These are phyloP conservation scores for Nautilus pompilius DNA, from an alignment of 1,140 invertebrate species.

Conservation along the genomic window DNA sequence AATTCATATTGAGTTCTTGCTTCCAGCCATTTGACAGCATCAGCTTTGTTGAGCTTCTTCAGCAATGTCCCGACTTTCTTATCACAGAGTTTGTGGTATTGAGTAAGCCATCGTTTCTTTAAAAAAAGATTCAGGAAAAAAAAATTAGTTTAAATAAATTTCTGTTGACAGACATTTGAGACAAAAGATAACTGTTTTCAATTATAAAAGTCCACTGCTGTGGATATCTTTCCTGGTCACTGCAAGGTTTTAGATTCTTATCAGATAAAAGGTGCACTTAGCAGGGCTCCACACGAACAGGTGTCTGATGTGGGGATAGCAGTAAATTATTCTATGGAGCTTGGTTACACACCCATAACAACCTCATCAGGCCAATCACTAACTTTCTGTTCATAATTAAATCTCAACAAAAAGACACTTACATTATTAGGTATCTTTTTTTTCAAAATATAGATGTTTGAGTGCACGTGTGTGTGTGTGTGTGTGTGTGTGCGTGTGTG, in stretches of 20 bases:
- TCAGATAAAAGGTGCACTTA: background rate
- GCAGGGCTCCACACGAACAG: background rate
- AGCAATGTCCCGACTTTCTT: constrained; percentile 21
- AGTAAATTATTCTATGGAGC: background rate
- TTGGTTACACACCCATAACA: background rate
- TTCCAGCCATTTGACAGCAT: constrained; percentile 27
- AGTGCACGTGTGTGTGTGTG: background rate
- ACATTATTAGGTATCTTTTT: background rate
- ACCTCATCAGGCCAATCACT: background rate
- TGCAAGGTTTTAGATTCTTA: background rate
- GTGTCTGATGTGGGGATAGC: background rate
- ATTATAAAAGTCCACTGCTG: background rate
- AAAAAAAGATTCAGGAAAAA: background rate
- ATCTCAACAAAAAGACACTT: background rate
- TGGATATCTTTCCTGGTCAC: background rate
- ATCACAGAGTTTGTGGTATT: constrained; percentile 25
- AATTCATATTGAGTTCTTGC: constrained; percentile 9
- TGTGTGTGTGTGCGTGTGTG: background rate
- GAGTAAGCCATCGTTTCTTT: constrained; percentile 36
- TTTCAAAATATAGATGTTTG: background rate
- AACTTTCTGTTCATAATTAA: too few species aligned
- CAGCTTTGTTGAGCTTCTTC: constrained; percentile 8
- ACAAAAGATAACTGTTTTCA: background rate
- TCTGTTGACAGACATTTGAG: background rate
- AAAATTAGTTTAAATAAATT: background rate